Conservation (phyloP, 2,797 vertebrate species). For the Scomberomorus guttatus region DNA sequence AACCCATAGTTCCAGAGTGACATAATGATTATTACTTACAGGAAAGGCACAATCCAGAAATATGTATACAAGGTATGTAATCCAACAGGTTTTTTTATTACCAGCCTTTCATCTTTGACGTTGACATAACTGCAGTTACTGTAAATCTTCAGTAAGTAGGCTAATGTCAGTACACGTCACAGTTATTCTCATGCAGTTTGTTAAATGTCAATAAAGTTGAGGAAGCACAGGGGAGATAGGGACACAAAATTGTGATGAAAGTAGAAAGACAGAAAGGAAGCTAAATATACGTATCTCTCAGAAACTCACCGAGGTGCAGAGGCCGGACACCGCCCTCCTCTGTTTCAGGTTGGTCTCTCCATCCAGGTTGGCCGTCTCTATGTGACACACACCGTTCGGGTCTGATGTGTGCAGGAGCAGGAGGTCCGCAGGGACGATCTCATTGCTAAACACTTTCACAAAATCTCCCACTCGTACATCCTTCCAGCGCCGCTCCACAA, state of each 20-base stretch:
- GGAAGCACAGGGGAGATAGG: neutral
- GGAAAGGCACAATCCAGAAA: neutral
- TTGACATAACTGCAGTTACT: neutral
- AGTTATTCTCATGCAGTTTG: neutral
- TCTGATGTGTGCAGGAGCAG: conserved; percentile 93
- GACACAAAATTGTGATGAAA: neutral
- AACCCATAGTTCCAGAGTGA: conserved; percentile 21
- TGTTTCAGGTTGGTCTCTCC: conserved; percentile 97
- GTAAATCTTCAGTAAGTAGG: neutral
- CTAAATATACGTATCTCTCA: neutral
- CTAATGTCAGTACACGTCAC: neutral
- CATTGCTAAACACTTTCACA: conserved; percentile 90
- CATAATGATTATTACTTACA: neutral
- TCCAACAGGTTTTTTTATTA: conserved; percentile 19
- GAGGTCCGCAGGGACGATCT: conserved; percentile 93
- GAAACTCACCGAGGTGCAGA: conserved; percentile 83
- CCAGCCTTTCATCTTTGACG: neutral
- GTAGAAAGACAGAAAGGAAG: neutral
- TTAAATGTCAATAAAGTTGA: neutral
- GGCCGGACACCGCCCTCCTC: conserved; percentile 85
- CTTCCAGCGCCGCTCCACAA: conserved; percentile 89
- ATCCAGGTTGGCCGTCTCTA: conserved; percentile 94
- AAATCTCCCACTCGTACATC: conserved; percentile 95
- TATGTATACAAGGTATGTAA: neutral
- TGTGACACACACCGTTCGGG: conserved; percentile 89